Percentiles rank a stretch among this genome's conserved stretches.
These are phyloP conservation scores for Pristionchus entomophagus DNA, from an alignment of 2,888 invertebrate genomes.

Conservation along the genomic window DNA sequence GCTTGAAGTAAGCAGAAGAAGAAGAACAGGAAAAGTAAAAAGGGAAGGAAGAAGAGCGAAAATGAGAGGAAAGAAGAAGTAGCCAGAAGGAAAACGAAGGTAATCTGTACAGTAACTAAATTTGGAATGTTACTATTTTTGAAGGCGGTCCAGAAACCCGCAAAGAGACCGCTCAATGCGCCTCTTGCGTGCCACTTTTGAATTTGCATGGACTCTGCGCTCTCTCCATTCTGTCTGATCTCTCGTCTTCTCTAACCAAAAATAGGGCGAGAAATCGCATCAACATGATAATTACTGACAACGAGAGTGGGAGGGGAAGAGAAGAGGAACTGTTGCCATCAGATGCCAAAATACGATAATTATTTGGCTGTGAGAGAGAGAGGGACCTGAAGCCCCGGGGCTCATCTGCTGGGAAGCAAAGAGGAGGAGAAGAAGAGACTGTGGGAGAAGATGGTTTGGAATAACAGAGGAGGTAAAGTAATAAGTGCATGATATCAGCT, in stretches of 20 bases:
- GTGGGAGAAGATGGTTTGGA: background rate
- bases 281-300: conserved; percentile 24
- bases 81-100: background rate
- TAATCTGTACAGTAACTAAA: background rate
- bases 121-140: background rate
- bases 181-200: no score
- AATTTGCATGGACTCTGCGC: no score
- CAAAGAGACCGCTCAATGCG: no score
- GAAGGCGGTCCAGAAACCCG: no score
- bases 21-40: conserved; percentile 29
- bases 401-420: background rate
- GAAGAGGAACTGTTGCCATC: background rate
- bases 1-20: background rate
- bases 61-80: background rate
- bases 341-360: conserved; percentile 11
- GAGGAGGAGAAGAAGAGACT: background rate
- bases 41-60: background rate
- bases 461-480: no score
- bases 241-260: background rate
- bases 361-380: background rate
- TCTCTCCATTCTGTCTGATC: background rate
- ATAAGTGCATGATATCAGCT: no score
- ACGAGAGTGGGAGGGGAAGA: background rate
- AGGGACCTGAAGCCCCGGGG: background rate
- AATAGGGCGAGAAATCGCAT: background rate